Evolutionary conservation across 2,113 vertebrate genomes (phyloP).

Genomic region (Ageneiosus marmoratus): DNA sequence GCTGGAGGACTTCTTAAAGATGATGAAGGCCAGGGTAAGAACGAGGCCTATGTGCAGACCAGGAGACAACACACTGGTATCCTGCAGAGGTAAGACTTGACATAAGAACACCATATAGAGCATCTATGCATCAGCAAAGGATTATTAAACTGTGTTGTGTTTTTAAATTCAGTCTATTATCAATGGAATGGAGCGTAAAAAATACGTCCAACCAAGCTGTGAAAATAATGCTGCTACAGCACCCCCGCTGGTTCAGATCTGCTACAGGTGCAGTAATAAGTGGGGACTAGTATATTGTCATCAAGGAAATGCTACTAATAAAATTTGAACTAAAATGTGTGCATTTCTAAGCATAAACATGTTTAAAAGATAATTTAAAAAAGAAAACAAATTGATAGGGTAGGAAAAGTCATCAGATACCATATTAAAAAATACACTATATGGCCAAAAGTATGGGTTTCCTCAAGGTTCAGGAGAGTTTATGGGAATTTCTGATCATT

Average conservation of each 20-base stretch:
- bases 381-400: too few relatives aligned
- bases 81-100: slow-evolving; percentile 70
- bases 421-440: too few relatives aligned
- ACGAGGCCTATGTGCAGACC: slow-evolving; percentile 89
- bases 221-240: neutral
- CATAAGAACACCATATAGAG: neutral
- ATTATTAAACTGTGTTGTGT: neutral
- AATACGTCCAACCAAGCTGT: neutral
- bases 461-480: too few relatives aligned
- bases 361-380: too few relatives aligned
- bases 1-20: slow-evolving; percentile 93
- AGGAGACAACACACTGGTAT: slow-evolving; percentile 93
- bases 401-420: too few relatives aligned
- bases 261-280: neutral
- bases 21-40: slow-evolving; percentile 86
- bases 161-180: neutral
- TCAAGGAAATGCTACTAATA: too few relatives aligned
- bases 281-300: neutral
- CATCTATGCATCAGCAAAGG: neutral
- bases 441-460: too few relatives aligned
- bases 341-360: too few relatives aligned
- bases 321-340: too few relatives aligned
- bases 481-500: too few relatives aligned
- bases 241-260: neutral
- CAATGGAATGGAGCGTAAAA: neutral